Base-by-base conservation (phyloP, 2,888 invertebrate genomes). In the Lycaena phlaeas region DNA sequence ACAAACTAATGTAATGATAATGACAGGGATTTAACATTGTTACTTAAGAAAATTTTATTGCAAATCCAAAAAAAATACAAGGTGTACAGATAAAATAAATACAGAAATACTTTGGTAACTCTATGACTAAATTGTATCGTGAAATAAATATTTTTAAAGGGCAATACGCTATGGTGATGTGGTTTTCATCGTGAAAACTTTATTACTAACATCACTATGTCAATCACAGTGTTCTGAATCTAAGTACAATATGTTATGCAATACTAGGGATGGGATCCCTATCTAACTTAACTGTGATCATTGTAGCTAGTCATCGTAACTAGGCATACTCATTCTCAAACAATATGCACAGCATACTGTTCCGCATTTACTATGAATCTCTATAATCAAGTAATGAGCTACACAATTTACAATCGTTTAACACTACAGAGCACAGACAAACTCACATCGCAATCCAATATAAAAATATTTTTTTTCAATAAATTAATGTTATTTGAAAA, bases 71-170 rank as follows among this genome's bases (percentile, higher is more conserved):
- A n/a, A n/a, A n/a, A n/a, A n/a, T n/a, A n/a, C n/a, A n/a, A 12
- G 34, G 15, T 11, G 18, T 34, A 34, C 10, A 31, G 15, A 11
- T 34, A 22, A 34, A 34, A 34, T 34, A 43, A 48, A 46, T 43
- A 48, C 40, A 57, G 66, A 65, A 68, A 70, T 68, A 75, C 78
- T 78, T 79, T 81, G 78, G 78, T 79, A 77, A 76, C 77, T 71
- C 62, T 68, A 74, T 49, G 52, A 41, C 34, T 38, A 44, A 28
- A 25, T 27, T 28, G 27, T 44, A 46, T 46, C 44, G 45, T 49
- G 51, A 50, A 51, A 49, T 48, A 28, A 18, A 11, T 25, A 27
- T 17, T 34, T 18, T n/a, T n/a, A n/a, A n/a, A 41, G 30, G 31
- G 26, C 22, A 40, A 36, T 38, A 40, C 34, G 4, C 15, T 27